Evolutionary conservation across 2,888 invertebrate species (phyloP).

Genomic region (Drosophila borborema): DNA sequence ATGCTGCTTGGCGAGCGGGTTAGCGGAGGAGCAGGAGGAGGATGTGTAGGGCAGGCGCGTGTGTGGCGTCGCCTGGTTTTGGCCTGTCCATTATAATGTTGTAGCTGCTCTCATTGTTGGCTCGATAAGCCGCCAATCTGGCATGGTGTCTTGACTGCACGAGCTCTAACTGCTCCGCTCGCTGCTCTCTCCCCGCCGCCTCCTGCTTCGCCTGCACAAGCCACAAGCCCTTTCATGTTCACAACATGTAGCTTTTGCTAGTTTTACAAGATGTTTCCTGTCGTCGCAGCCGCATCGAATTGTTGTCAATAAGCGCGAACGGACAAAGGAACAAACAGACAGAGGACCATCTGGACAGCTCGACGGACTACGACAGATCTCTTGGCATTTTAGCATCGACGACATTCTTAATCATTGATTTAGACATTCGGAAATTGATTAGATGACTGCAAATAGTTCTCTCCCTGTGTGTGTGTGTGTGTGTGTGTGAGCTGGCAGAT

Average conservation of each 20-base stretch:
- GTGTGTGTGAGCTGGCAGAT: constrained; percentile 2
- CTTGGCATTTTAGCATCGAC: constrained; percentile 47
- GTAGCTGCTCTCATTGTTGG: constrained; percentile 81
- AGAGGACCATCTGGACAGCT: background rate
- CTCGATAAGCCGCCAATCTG: constrained; percentile 70
- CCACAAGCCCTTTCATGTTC: constrained; percentile 77
- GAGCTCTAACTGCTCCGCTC: constrained; percentile 11
- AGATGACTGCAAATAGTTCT: constrained; percentile 46
- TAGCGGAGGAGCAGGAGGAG: constrained; percentile 1
- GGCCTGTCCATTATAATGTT: constrained; percentile 81
- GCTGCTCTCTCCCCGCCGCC: background rate
- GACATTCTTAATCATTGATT: constrained; percentile 81
- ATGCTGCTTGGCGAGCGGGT: background rate
- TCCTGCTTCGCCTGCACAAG: background rate
- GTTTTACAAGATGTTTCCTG: constrained; percentile 85
- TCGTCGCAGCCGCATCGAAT: constrained; percentile 85
- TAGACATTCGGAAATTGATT: constrained; percentile 81
- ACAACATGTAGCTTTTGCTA: constrained; percentile 83
- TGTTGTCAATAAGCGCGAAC: constrained; percentile 83
- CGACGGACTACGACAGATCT: constrained; percentile 30
- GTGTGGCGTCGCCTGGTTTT: constrained; percentile 68
- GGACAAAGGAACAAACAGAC: constrained; percentile 33
- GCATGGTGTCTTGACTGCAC: constrained; percentile 48
- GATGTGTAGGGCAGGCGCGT: constrained; percentile 57
- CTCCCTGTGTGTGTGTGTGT: background rate